These are phyloP conservation scores for Eristalinus aeneus DNA, from an alignment of 2,888 invertebrate species.

Conservation along the genomic window DNA sequence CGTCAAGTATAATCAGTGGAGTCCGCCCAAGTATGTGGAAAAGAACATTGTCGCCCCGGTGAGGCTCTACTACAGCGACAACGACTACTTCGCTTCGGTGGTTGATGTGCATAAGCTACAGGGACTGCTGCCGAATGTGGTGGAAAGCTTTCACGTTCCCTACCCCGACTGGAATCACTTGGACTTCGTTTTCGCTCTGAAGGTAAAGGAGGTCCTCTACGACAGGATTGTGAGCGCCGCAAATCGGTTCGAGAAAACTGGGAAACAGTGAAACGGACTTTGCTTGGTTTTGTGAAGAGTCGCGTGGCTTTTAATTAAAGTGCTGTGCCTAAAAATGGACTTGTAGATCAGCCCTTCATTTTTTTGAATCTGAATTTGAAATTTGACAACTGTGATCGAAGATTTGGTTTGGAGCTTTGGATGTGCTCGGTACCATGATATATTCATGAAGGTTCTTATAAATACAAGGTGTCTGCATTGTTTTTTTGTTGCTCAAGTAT, in stretches of 20 bases:
- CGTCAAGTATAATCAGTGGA: conserved; percentile 81
- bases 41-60: conserved; percentile 83
- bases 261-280: conserved; percentile 20
- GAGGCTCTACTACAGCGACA: conserved; percentile 85
- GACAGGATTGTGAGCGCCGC: conserved; percentile 76
- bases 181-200: conserved; percentile 86
- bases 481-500: too few relatives aligned
- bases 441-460: too few relatives aligned
- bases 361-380: too few relatives aligned
- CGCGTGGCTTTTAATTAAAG: too few relatives aligned
- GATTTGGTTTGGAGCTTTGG: too few relatives aligned
- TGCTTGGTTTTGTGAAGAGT: background rate
- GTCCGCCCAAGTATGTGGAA: conserved; percentile 84
- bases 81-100: conserved; percentile 84
- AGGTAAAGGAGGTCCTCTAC: conserved; percentile 84
- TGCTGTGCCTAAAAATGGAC: too few relatives aligned
- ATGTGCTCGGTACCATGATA: too few relatives aligned
- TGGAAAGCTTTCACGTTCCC: conserved; percentile 81
- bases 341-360: too few relatives aligned
- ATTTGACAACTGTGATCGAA: too few relatives aligned
- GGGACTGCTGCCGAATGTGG: conserved; percentile 81
- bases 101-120: conserved; percentile 82
- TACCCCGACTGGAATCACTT: conserved; percentile 84
- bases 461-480: too few relatives aligned
- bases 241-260: conserved; percentile 45